A percentile compares a stretch with the other conserved stretches of the same genome.
Conservation (phyloP, 2,113 vertebrate species). For the Pseudopodoces humilis region DNA sequence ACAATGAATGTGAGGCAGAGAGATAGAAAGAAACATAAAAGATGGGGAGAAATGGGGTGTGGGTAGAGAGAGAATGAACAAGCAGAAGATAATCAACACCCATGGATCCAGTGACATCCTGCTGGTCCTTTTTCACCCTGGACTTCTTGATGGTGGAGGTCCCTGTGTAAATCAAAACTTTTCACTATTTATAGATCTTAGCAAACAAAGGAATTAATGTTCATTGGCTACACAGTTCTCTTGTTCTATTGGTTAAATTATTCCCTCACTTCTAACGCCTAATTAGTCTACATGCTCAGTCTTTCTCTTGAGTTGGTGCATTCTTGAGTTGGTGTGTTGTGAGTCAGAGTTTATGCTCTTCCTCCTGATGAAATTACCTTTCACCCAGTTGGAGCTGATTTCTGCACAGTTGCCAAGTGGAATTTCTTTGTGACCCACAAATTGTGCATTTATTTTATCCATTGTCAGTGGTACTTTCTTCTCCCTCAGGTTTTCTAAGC, state of each 20-base stretch:
- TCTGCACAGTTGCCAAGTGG: not conserved
- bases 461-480: not conserved
- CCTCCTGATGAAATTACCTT: not conserved
- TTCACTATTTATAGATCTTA: not conserved
- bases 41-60: accelerated
- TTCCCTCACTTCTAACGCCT: not conserved
- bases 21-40: not conserved
- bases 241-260: not conserved
- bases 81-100: not conserved
- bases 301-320: not conserved
- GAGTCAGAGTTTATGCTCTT: not conserved
- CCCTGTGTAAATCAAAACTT: not conserved
- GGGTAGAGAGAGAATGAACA: not conserved
- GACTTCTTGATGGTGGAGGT: not conserved
- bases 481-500: not conserved
- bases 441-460: not conserved
- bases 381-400: not conserved
- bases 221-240: not conserved
- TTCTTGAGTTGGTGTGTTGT: not conserved
- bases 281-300: not conserved
- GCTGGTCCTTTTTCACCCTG: not conserved
- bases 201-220: not conserved
- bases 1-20: not conserved
- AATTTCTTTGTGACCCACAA: not conserved
- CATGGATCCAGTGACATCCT: not conserved